Conservation (phyloP, 2,888 invertebrate species). For the Zele albiditarsus region DNA sequence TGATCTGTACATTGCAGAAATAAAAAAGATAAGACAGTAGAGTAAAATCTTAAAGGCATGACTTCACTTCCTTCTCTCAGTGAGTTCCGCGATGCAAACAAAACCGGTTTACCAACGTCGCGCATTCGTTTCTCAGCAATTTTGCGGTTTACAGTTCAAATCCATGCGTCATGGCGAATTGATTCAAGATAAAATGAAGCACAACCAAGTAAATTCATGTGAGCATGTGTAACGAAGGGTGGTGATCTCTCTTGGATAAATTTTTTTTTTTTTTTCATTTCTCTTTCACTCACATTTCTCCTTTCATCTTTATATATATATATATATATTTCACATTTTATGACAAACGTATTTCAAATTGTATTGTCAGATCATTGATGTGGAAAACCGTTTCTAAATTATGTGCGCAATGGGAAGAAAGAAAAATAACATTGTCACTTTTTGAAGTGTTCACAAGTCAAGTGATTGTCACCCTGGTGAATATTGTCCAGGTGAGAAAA, state of each 20-base stretch:
- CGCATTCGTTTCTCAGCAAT: conserved; percentile 37
- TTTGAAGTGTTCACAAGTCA: conserved; percentile 38
- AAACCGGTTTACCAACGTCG: conserved; percentile 40
- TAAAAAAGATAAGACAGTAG: neutral
- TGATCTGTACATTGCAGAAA: neutral
- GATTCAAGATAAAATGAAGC: conserved; percentile 29
- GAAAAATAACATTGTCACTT: conserved; percentile 29
- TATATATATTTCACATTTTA: neutral
- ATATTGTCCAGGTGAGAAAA: neutral
- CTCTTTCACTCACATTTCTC: neutral
- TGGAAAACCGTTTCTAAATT: neutral
- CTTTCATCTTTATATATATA: neutral
- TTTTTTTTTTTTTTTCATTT: neutral
- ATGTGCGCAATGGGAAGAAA: neutral
- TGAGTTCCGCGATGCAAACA: conserved; percentile 41
- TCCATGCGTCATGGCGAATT: conserved; percentile 36
- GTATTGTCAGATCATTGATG: neutral
- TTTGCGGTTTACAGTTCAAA: conserved; percentile 44
- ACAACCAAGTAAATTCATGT: conserved; percentile 29
- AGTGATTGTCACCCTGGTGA: conserved; percentile 25
- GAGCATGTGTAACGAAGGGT: neutral
- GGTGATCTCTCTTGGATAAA: neutral
- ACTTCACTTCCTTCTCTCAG: conserved; percentile 39
- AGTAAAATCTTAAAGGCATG: conserved; percentile 6
- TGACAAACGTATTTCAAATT: neutral